Evolutionary conservation across 1,140 invertebrate species (phyloP).

Genomic region (Whitmania pigra): DNA sequence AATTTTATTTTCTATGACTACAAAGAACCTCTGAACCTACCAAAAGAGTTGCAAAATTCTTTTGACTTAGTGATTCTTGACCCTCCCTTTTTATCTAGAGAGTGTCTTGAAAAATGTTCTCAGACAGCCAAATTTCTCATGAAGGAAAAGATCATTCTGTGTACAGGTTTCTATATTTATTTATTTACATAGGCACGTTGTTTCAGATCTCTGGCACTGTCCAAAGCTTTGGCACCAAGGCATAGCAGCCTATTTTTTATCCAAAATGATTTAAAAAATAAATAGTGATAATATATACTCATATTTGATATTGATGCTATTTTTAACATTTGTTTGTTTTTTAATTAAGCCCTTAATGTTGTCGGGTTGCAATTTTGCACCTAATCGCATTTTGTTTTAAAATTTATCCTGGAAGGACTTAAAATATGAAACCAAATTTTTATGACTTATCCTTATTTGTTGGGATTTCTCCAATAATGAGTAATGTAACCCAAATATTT

Average conservation of each 20-base stretch:
- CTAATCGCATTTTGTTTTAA: too few species aligned
- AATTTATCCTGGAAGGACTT: too few species aligned
- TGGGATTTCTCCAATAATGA: too few species aligned
- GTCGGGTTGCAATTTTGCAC: too few species aligned
- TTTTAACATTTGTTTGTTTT: too few species aligned
- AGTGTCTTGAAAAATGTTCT: constrained; percentile 74
- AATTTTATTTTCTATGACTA: constrained; percentile 82
- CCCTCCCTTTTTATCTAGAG: constrained; percentile 82
- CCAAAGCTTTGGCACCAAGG: neutral
- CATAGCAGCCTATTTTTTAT: neutral
- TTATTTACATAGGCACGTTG: constrained; percentile 12
- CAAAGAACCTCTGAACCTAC: constrained; percentile 60
- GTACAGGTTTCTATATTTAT: constrained; percentile 54
- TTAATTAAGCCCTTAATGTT: too few species aligned
- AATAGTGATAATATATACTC: too few species aligned
- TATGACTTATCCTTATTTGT: too few species aligned
- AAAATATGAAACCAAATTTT: too few species aligned
- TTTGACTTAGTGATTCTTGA: constrained; percentile 81
- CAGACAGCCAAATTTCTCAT: constrained; percentile 61
- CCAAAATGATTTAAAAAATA: too few species aligned
- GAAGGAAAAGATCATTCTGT: constrained; percentile 70
- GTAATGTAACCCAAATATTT: too few species aligned
- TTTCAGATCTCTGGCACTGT: neutral
- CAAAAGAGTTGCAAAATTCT: constrained; percentile 46
- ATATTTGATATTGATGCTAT: too few species aligned